Conservation (phyloP, 2,113 vertebrate genomes). For the Varanus salvator region DNA sequence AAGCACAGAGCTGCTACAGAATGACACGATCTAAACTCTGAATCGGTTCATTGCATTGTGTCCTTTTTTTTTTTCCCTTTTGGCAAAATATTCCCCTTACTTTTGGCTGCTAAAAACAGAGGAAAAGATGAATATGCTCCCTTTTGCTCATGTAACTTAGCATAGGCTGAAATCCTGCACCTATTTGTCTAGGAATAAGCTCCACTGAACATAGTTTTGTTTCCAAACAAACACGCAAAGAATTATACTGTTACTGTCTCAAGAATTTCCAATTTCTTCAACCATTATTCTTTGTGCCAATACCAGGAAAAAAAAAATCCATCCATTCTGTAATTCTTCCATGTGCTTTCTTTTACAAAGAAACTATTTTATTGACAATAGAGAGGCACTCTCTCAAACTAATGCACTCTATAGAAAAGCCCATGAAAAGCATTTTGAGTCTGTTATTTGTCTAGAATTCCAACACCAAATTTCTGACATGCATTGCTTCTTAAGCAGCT, state of each 20-base stretch:
- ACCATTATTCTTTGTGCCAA: not conserved
- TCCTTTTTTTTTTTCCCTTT: not conserved
- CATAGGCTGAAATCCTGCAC: not conserved
- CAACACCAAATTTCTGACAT: not conserved
- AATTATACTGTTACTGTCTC: not conserved
- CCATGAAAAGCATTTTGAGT: not conserved
- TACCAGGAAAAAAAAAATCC: slow-evolving; percentile 32
- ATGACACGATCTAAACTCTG: not conserved
- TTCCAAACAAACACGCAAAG: not conserved
- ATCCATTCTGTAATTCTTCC: slow-evolving; percentile 33
- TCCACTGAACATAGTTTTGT: not conserved
- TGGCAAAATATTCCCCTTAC: not conserved
- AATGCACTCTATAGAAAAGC: not conserved
- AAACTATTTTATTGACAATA: not conserved
- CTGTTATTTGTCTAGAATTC: not conserved
- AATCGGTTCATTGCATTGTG: not conserved
- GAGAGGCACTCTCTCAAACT: not conserved
- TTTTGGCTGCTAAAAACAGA: not conserved
- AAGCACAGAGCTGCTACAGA: not conserved
- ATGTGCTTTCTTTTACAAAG: slow-evolving; percentile 11
- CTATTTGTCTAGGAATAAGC: not conserved
- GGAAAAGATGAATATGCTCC: not conserved
- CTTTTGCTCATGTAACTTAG: not conserved
- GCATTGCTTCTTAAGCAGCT: not conserved
- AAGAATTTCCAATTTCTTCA: not conserved